Percentiles rank a stretch among this genome's conserved stretches.
phyloP scores from a whole-genome alignment of 2,888 invertebrate genomes.

The Micoletzkya japonica region DNA sequence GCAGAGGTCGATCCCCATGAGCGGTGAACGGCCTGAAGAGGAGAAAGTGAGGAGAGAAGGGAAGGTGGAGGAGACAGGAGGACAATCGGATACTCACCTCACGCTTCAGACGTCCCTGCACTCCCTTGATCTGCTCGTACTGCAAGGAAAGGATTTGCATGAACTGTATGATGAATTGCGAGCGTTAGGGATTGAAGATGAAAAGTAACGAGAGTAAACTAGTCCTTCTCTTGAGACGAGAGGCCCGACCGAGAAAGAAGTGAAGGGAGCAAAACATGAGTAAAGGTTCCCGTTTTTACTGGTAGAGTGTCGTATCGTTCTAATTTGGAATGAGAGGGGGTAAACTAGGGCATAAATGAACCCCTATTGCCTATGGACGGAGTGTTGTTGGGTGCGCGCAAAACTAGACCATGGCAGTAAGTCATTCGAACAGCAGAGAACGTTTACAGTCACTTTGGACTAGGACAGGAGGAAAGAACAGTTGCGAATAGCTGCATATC shows the following conservation, averaged over 20 bases:
- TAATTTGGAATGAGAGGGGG: no score
- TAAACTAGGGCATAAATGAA: no score
- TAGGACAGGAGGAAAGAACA: no score
- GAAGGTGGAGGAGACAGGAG: background rate
- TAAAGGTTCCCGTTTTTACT: background rate
- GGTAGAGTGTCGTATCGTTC: no score
- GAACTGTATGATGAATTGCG: background rate
- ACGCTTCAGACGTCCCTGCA: slow-evolving; percentile 29
- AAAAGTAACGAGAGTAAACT: background rate
- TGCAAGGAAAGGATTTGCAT: slow-evolving; percentile 4
- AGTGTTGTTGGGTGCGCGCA: no score
- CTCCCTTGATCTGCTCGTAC: slow-evolving; percentile 30
- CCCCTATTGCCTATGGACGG: no score
- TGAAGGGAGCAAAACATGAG: background rate
- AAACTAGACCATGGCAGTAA: no score
- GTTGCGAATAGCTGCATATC: no score
- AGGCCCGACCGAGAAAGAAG: background rate
- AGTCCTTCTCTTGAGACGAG: background rate
- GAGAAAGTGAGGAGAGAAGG: no score
- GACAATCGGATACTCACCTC: background rate
- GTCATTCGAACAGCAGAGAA: no score
- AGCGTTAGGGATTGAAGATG: background rate
- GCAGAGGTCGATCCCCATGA: slow-evolving; percentile 12
- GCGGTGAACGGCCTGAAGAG: slow-evolving; percentile 11
- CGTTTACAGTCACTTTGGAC: no score